A percentile compares a stretch with the other conserved stretches of the same genome.
Conservation (phyloP, 2,797 vertebrate genomes). For the Odontamblyopus rebecca region DNA sequence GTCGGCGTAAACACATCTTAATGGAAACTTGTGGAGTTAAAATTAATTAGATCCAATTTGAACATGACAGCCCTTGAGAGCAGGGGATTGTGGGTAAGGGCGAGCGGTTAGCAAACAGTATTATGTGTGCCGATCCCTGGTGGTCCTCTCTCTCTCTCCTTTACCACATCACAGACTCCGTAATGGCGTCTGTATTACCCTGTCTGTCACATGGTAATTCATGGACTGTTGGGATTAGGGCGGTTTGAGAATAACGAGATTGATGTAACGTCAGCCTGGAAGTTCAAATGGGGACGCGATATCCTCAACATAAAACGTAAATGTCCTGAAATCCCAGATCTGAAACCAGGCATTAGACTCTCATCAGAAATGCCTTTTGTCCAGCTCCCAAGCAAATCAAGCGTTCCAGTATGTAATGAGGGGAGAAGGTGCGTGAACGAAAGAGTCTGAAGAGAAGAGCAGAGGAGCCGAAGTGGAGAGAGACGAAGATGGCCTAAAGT, state of each 20-base stretch:
- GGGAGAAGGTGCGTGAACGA: too few relatives aligned
- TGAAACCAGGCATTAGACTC: too few relatives aligned
- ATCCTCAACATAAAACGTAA: not conserved
- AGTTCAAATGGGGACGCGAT: not conserved
- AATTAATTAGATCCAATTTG: not conserved
- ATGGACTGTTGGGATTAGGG: not conserved
- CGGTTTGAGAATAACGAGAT: not conserved
- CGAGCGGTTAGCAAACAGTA: slow-evolving; percentile 51
- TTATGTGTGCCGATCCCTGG: slow-evolving; percentile 59
- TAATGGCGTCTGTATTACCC: not conserved
- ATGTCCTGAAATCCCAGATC: too few relatives aligned
- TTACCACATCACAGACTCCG: slow-evolving; percentile 11
- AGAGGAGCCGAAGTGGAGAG: too few relatives aligned
- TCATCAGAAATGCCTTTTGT: too few relatives aligned
- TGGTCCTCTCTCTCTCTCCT: slow-evolving; percentile 61
- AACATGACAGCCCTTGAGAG: slow-evolving; percentile 22
- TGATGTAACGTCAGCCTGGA: not conserved
- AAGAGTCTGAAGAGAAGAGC: too few relatives aligned
- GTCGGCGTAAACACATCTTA: too few relatives aligned
- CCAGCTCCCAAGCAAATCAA: too few relatives aligned
- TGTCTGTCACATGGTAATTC: not conserved
- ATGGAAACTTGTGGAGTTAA: not conserved
- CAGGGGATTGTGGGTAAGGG: slow-evolving; percentile 52
- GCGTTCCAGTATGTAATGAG: too few relatives aligned
- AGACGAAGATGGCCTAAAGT: too few relatives aligned